Base-by-base conservation (phyloP, 1,140 invertebrate species). In the Portunus trituberculatus region DNA sequence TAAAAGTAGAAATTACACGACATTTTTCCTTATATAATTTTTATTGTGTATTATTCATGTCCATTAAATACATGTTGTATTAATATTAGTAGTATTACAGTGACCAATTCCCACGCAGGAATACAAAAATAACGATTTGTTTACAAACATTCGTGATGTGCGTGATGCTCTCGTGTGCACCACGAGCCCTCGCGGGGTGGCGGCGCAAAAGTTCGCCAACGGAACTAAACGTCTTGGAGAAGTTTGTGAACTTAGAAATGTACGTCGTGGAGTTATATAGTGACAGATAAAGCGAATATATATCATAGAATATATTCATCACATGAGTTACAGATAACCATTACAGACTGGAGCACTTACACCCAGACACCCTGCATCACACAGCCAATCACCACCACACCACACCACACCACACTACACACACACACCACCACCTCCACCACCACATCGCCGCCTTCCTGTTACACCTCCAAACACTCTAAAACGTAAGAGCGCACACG, bases 31-130 rank as follows among this genome's bases (percentile, higher is more conserved):
- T n/a, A 76, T n/a, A 76, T 76, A 7, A 76, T n/a, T n/a, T 76
- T 76, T 76, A 76, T 76, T 76, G 67, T 76, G 67, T 76, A n/a
- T 76, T 76, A 76, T 76, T n/a, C 67, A 76, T 76, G 67, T n/a
- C 67, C 67, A 76, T 1, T 76, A 76, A 76, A 76, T 76, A 76
- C 67, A 76, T 76, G 67, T 76, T 20, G 67, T 76, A n/a, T 76
- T 25, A 76, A 20, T 20, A 76, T n/a, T 76, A 12, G 67, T 76
- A n/a, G 12, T 25, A 76, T 12, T 20, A 76, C 25, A 76, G 67
- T 76, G 67, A 76, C 67, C 67, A 76, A 76, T 76, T 76, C 67
- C 67, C 67, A 76, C 67, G 67, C 25, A 76, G 67, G 67, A 76
- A 76, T 76, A 76, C 67, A 76, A 76, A 76, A 76, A 76, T 76